Conservation (phyloP, 1,140 invertebrate genomes). For the Trichonephila clavipes region DNA sequence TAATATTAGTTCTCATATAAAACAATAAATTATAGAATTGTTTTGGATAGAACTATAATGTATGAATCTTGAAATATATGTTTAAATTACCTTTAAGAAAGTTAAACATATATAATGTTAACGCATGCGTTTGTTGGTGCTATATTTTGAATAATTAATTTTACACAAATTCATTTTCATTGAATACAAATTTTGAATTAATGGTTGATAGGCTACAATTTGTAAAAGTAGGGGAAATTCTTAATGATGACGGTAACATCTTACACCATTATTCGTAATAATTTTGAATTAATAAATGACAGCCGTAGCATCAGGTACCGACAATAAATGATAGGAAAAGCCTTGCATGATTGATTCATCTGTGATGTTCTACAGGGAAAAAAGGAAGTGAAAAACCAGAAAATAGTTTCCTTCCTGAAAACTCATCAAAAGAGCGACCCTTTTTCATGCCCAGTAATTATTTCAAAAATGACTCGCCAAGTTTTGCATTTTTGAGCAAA, state of each 20-base stretch:
- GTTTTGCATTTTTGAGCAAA: constrained; percentile 60
- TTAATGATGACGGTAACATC: not conserved
- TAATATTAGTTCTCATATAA: too few species aligned
- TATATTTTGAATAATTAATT: too few species aligned
- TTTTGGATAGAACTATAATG: too few species aligned
- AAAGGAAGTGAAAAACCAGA: constrained; percentile 34
- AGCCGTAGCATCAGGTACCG: not conserved
- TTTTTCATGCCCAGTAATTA: constrained; percentile 55
- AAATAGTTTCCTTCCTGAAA: constrained; percentile 63
- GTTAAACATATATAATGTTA: too few species aligned
- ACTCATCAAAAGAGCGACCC: constrained; percentile 53
- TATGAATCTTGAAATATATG: too few species aligned
- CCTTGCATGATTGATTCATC: constrained; percentile 54
- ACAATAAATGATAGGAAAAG: constrained; percentile 44
- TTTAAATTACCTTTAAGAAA: too few species aligned
- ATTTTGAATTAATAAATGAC: constrained; percentile 22
- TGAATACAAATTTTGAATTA: not conserved
- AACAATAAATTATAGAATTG: too few species aligned
- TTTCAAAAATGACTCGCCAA: constrained; percentile 53
- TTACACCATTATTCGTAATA: not conserved
- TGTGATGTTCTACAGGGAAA: constrained; percentile 4
- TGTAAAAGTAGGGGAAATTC: not conserved
- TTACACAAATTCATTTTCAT: not conserved
- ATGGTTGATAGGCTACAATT: not conserved
- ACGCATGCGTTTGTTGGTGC: too few species aligned